phyloP scores from a whole-genome alignment of 2,113 vertebrate species.

The Seriola rivoliana region DNA sequence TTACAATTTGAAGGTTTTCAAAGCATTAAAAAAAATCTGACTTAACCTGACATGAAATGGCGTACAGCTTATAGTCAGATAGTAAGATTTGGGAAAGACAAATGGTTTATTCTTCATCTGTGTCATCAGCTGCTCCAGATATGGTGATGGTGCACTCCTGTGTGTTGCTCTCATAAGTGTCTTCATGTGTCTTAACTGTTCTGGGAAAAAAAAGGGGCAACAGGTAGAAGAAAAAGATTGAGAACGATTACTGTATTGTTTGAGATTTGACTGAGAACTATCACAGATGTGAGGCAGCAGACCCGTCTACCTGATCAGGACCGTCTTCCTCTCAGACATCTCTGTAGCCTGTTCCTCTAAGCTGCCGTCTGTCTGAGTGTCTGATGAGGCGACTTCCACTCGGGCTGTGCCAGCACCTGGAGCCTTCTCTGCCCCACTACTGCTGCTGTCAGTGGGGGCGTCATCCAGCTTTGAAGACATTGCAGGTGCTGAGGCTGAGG shows the following conservation, averaged over 20 bases:
- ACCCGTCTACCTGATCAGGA: slow-evolving; percentile 81
- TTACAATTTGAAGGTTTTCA: background rate
- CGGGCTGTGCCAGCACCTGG: background rate
- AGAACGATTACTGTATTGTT: background rate
- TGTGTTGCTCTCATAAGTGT: slow-evolving; percentile 77
- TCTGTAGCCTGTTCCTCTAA: slow-evolving; percentile 76
- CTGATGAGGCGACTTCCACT: slow-evolving; percentile 29
- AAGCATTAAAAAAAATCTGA: background rate
- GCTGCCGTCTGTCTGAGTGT: slow-evolving; percentile 33
- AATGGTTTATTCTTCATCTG: slow-evolving; percentile 75
- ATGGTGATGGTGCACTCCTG: slow-evolving; percentile 81
- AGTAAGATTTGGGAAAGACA: background rate
- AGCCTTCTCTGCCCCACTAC: background rate
- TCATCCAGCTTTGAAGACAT: slow-evolving; percentile 13
- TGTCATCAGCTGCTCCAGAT: slow-evolving; percentile 83
- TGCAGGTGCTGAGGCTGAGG: background rate
- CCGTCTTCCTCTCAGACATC: slow-evolving; percentile 80
- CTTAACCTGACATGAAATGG: background rate
- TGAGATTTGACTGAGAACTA: background rate
- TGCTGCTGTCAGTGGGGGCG: background rate
- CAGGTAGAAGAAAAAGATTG: background rate
- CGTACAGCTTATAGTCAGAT: background rate
- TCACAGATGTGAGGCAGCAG: background rate
- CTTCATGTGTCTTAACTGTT: slow-evolving; percentile 82
- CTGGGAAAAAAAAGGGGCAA: slow-evolving; percentile 43